Percentiles rank a stretch among this genome's conserved stretches.
Evolutionary conservation across 2,113 vertebrate genomes (phyloP).

Genomic region (Rissa tridactyla): DNA sequence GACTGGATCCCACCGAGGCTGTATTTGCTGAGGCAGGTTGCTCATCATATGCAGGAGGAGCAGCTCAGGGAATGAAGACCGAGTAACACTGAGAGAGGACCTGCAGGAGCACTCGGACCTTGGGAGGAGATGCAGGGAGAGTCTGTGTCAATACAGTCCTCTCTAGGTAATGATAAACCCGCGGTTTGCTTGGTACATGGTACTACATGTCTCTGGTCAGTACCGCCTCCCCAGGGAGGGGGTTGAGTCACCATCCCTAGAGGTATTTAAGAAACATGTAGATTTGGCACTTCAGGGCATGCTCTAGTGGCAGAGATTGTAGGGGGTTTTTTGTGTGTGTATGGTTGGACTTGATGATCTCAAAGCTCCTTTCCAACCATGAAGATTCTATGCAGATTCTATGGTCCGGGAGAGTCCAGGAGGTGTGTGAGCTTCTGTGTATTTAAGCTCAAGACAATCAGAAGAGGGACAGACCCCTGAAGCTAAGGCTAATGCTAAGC

Average conservation of each 20-base stretch:
- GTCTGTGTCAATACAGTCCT: background rate
- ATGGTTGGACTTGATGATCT: too few species aligned
- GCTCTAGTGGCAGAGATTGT: too few species aligned
- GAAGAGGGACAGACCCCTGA: background rate
- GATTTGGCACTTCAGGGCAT: too few species aligned
- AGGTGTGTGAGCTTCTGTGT: background rate
- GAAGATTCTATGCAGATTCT: too few species aligned
- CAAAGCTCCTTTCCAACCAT: too few species aligned
- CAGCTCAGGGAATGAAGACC: background rate
- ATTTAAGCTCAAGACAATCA: background rate
- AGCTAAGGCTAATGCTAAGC: background rate
- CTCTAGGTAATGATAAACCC: background rate
- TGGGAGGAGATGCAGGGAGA: background rate
- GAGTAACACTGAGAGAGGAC: background rate
- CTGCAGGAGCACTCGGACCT: background rate
- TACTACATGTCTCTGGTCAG: background rate
- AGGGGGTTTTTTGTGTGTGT: too few species aligned
- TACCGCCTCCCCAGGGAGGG: too few species aligned
- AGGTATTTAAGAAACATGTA: too few species aligned
- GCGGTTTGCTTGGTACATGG: background rate
- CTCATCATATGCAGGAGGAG: background rate
- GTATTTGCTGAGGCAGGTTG: background rate
- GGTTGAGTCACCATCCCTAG: too few species aligned
- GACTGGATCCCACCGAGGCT: background rate
- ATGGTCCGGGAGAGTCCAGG: background rate